Percentiles rank a stretch among this genome's conserved stretches.
Conservation (phyloP, 2,113 vertebrate genomes). For the Synodontis membranacea region DNA sequence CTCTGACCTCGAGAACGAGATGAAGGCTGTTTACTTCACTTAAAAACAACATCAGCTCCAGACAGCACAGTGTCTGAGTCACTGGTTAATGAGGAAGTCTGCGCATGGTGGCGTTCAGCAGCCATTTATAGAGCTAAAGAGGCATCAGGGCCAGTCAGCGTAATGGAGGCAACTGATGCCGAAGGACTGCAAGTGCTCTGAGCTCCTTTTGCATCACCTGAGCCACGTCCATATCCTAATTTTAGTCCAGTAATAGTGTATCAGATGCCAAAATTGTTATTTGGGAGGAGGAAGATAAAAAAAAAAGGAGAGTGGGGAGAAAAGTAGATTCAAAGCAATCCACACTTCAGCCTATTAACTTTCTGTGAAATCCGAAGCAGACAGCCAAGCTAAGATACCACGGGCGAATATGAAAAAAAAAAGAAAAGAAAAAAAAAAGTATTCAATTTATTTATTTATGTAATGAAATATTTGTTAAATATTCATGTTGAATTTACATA, state of each 20-base stretch:
- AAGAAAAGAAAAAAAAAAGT: no score
- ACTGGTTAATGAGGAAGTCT: conserved; percentile 15
- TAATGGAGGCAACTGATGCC: background rate
- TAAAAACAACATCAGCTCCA: conserved; percentile 2
- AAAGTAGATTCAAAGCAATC: background rate
- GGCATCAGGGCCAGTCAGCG: background rate
- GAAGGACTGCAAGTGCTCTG: background rate
- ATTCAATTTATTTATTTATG: no score
- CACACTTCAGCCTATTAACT: no score
- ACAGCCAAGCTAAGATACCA: background rate
- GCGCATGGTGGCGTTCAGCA: background rate
- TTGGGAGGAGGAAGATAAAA: no score
- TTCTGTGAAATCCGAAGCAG: background rate
- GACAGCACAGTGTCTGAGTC: conserved; percentile 1
- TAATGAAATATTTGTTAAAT: background rate
- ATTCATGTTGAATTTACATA: background rate
- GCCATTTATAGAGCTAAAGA: background rate
- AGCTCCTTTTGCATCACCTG: background rate
- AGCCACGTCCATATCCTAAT: background rate
- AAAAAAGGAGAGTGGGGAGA: no score
- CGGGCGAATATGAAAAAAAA: background rate
- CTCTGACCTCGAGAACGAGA: conserved; percentile 2
- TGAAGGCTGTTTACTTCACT: conserved; percentile 26
- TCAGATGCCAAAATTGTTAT: background rate
- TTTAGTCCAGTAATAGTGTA: background rate